Evolutionary conservation across 2,113 vertebrate genomes (phyloP), one percentile per base, ranked within the genome.

Genomic region (Trochalopteron elliotii): DNA sequence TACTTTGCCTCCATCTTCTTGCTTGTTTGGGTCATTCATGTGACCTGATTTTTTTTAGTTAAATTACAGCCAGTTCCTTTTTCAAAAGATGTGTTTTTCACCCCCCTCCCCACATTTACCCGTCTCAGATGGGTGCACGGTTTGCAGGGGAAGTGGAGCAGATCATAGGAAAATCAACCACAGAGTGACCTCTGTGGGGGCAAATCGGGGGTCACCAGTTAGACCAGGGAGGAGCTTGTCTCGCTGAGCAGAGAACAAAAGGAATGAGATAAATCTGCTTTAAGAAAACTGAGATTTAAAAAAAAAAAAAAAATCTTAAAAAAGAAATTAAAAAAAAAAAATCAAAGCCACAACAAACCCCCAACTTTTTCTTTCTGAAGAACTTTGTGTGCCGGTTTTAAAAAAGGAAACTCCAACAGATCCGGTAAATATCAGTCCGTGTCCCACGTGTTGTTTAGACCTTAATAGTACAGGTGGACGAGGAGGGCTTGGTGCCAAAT

Each of bases 381-480:
- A 65, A 91, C 85, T 91, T 53, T 11, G 6, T 77, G 80, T 75
- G 37, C 83, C 12, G 16, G 47, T 90, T 87, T 42, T n/a, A n/a
- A 92, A 96, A 74, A 96, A 80, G 40, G 50, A 92, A 96, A 85
- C 82, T 11, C 15, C 40, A 78, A 80, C 93, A 87, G 74, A 81
- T 57, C 25, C 67, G 2, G 30, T 70, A 40, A 87, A 82, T 93
- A 87, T 87, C 56, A 68, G 80, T 80, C 89, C 56, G 12, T 39
- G 84, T 89, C 95, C 96, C 45, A 3, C 30, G 61, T 81, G 97
- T 97, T 96, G 97, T 97, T 98, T 96, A 98, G 97, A 97, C 97
- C 95, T 97, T 97, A 95, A 92, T 95, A 97, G 98, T 98, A 98
- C 99, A 99, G 99, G 99, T 99, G 99, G 99, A 99, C 98, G 93